Evolutionary conservation across 2,113 vertebrate species (phyloP), one percentile per base, ranked within the genome.

Genomic region (Camelus bactrianus): DNA sequence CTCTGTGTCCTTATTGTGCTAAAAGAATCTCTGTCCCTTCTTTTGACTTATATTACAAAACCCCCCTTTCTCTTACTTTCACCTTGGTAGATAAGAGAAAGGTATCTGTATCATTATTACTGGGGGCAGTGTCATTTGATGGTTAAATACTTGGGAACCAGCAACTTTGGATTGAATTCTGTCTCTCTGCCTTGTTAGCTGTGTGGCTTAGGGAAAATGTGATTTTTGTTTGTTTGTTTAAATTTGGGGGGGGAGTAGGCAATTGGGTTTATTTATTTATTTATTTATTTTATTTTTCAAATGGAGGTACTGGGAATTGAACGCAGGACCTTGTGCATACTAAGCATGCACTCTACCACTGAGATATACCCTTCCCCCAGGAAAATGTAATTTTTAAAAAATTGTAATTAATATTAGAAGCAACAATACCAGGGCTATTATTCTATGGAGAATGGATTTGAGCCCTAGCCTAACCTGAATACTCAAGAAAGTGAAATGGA

Each of bases 1-100:
- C 54, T 86, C 42, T 86, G 26, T 38, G 79, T 42, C 67, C 22
- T 82, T 65, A 54, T 12, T 52, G 10, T 86, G 30, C 56, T 77
- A 38, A 77, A 70, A 82, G 94, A 95, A 9, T 48, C 58, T 76
- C 82, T 88, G 56, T 87, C 30, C 56, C 52, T 89, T 89, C 38
- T 56, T 86, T 72, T 69, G 52, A 77, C 20, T 38, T 89, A 28
- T 0, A 5, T 83, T 73, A 73, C 20, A n/a, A 26, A 80, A 84
- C 70, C 38, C 8, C 14, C n/a, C n/a, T 94, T 97, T 83, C 90
- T 81, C 38, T 96, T 75, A 80, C 24, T 58, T 86, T 75, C 50
- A 64, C 26, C 35, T 50, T 52, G 7, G 24, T 54, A 58, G 77
- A 8, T 42, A 42, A 42, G 38, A 42, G 38, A 42, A 5, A 42